These are phyloP conservation scores for Stichodactyla helianthus DNA, from an alignment of 64 coral and sea anemone species.

Conservation along the genomic window DNA sequence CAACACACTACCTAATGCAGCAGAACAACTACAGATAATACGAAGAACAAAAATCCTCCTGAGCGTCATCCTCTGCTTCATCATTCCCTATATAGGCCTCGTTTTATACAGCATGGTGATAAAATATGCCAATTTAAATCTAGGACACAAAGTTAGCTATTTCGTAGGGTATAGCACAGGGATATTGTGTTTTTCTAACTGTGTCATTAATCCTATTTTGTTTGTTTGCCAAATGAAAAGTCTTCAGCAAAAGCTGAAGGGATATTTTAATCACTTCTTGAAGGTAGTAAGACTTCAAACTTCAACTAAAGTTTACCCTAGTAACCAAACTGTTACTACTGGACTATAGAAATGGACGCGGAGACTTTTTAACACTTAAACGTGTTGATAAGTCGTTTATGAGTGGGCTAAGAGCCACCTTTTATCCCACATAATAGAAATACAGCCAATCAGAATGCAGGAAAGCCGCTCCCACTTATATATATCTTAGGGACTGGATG, in stretches of 20 bases:
- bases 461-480: no score
- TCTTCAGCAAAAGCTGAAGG: not conserved
- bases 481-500: no score
- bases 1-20: not conserved
- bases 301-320: not conserved
- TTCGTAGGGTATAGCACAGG: not conserved
- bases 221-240: not conserved
- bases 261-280: not conserved
- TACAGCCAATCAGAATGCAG: no score
- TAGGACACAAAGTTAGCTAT: not conserved
- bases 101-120: not conserved
- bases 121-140: not conserved
- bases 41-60: not conserved
- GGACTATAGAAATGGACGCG: no score
- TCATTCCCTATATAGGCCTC: not conserved
- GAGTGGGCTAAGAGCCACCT: no score
- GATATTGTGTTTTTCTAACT: not conserved
- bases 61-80: not conserved
- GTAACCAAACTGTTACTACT: no score
- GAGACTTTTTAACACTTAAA: no score
- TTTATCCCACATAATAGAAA: no score
- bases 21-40: not conserved
- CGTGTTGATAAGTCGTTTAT: no score
- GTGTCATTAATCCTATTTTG: not conserved
- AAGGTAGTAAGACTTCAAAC: not conserved